These are phyloP conservation scores for Blastomussa wellsi DNA, from an alignment of 92 coral and sea anemone species.

Conservation along the genomic window DNA sequence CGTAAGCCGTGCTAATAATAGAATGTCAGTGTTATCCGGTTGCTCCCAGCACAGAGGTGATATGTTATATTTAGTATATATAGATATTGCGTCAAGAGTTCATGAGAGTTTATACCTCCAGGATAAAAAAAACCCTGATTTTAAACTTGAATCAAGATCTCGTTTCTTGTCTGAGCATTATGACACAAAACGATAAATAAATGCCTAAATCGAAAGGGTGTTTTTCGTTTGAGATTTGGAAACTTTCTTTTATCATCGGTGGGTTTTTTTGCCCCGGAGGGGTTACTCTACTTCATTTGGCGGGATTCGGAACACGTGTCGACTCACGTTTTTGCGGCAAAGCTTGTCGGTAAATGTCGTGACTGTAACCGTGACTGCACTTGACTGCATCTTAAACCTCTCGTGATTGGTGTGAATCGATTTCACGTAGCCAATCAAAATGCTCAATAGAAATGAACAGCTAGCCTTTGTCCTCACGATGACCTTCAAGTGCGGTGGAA, in stretches of 20 bases:
- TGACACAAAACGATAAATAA: no score
- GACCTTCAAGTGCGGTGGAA: conserved; percentile 38
- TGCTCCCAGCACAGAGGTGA: no score
- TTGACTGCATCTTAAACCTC: neutral
- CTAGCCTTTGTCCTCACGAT: conserved; percentile 25
- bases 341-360: neutral
- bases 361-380: conserved; percentile 12
- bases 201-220: neutral
- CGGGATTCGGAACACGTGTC: conserved; percentile 7
- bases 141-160: no score
- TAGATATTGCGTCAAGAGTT: no score
- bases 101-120: no score
- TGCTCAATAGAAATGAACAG: conserved; percentile 1
- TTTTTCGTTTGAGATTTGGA: neutral
- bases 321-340: conserved; percentile 19
- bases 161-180: no score
- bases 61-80: no score
- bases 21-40: no score
- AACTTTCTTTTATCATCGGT: neutral
- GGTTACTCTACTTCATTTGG: neutral
- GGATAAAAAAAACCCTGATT: no score
- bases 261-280: neutral
- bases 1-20: no score
- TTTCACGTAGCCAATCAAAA: neutral
- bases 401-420: conserved; percentile 11